Conservation (phyloP, 1,140 invertebrate genomes). For the Chlorops oryzae region DNA sequence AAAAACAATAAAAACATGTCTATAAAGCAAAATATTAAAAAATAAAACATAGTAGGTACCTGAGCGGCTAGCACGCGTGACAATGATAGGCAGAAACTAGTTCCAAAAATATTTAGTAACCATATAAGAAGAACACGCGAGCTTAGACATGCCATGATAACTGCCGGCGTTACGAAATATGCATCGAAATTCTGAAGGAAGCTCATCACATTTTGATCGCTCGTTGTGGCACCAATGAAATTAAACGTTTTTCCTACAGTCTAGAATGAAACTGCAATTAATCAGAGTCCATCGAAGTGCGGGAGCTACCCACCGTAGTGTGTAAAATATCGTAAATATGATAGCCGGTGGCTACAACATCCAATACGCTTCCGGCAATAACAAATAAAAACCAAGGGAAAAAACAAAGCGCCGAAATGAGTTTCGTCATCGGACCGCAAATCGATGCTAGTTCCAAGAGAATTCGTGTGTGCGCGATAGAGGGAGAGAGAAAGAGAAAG, state of each 20-base stretch:
- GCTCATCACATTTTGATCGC: neutral
- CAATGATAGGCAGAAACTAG: constrained; percentile 34
- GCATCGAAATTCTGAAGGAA: constrained; percentile 23
- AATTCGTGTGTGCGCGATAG: too few species aligned
- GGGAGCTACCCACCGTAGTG: constrained; percentile 22
- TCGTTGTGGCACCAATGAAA: neutral
- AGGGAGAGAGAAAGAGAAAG: too few species aligned
- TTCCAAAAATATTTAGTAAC: constrained; percentile 37
- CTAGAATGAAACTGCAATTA: constrained; percentile 1
- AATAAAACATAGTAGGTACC: neutral
- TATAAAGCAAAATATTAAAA: neutral
- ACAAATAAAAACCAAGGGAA: constrained; percentile 43
- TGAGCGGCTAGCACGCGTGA: constrained; percentile 14
- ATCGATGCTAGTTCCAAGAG: constrained; percentile 33
- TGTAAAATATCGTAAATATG: constrained; percentile 28
- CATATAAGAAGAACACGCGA: constrained; percentile 32
- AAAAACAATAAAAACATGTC: neutral
- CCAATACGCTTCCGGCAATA: constrained; percentile 28
- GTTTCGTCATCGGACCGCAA: constrained; percentile 33
- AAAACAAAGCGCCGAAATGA: constrained; percentile 30
- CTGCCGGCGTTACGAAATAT: constrained; percentile 35
- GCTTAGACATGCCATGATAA: constrained; percentile 29
- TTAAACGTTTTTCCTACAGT: constrained; percentile 6
- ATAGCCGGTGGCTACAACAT: constrained; percentile 38
- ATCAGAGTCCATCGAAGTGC: too few species aligned